These are phyloP conservation scores for Alloscopus bannaensis DNA, from an alignment of 2,888 invertebrate genomes.

Conservation along the genomic window DNA sequence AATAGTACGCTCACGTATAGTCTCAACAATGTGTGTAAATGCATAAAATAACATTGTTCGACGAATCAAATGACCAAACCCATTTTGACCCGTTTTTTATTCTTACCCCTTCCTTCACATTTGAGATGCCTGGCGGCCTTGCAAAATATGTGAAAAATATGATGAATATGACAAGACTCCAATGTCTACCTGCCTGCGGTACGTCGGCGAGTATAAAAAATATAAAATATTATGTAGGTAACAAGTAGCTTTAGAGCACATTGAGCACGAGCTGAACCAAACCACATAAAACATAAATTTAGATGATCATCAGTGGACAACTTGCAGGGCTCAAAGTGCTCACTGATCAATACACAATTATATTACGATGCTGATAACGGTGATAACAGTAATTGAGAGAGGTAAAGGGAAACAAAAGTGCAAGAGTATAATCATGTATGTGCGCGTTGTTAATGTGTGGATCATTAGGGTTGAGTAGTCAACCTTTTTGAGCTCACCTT, in stretches of 20 bases:
- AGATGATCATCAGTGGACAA: no score
- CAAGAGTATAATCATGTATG: slow-evolving; percentile 9
- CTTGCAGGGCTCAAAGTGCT: no score
- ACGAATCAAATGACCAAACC: slow-evolving; percentile 44
- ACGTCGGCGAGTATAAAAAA: no score
- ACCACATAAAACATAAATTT: no score
- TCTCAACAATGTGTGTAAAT: not conserved
- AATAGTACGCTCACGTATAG: not conserved
- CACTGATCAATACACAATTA: not conserved
- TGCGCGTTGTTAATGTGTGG: not conserved
- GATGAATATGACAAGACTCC: not conserved
- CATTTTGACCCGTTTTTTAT: slow-evolving; percentile 56
- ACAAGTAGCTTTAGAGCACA: no score
- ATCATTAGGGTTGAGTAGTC: slow-evolving; percentile 22
- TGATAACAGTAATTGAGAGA: slow-evolving; percentile 45
- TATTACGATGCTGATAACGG: no score
- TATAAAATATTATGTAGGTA: no score
- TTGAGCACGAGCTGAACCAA: no score
- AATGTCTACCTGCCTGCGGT: no score
- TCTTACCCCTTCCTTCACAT: no score
- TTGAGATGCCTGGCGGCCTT: slow-evolving; percentile 12
- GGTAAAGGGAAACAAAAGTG: slow-evolving; percentile 28
- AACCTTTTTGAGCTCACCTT: slow-evolving; percentile 22
- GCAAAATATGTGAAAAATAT: slow-evolving; percentile 14
- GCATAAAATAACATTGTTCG: no score